A percentile compares a stretch with the other conserved stretches of the same genome.
Evolutionary conservation across 2,113 vertebrate genomes (phyloP).

Genomic region (Nyctereutes procyonoides): DNA sequence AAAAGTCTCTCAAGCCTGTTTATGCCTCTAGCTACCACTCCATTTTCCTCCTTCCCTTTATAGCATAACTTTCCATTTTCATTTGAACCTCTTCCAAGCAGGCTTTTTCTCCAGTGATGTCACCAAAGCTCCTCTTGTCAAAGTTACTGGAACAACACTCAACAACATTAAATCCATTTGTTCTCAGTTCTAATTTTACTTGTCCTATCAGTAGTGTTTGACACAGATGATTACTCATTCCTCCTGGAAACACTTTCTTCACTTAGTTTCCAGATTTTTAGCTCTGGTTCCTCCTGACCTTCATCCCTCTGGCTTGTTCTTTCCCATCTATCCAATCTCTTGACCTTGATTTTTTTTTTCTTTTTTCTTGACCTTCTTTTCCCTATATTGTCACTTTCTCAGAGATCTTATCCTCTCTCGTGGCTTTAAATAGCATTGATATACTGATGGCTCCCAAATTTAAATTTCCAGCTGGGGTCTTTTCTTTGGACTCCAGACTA

Average conservation of each 20-base stretch:
- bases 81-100: not conserved
- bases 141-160: not conserved
- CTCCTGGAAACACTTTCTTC: not conserved
- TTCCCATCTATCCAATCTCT: not conserved
- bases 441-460: not conserved
- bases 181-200: not conserved
- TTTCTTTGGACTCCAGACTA: not conserved
- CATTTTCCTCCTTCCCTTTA: not conserved
- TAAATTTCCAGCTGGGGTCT: not conserved
- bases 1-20: not conserved
- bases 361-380: not conserved
- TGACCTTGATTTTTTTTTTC: not conserved
- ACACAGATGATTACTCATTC: not conserved
- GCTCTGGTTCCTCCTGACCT: not conserved
- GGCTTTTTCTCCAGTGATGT: not conserved
- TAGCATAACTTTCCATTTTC: slow-evolving; percentile 8
- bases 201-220: not conserved
- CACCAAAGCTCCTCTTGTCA: not conserved
- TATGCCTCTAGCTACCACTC: not conserved
- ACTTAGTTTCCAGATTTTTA: not conserved
- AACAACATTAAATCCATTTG: not conserved
- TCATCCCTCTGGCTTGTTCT: not conserved
- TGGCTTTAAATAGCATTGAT: not conserved
- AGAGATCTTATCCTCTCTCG: not conserved
- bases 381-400: not conserved